phyloP scores from a whole-genome alignment of 2,113 vertebrate genomes.

The Oriolus oriolus region DNA sequence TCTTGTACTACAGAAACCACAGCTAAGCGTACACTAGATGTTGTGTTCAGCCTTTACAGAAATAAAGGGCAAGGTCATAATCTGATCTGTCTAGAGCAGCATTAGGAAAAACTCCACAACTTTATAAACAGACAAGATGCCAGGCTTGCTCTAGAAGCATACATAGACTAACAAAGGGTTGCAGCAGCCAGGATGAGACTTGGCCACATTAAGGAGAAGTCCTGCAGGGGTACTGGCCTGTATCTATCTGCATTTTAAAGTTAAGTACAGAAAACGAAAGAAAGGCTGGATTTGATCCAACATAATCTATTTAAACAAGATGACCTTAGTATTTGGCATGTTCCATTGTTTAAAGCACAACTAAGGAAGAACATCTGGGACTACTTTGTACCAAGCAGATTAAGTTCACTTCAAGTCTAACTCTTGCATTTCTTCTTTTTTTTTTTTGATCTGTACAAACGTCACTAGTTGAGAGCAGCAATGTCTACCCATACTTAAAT shows the following conservation, averaged over 20 bases:
- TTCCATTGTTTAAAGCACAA: constrained; percentile 21
- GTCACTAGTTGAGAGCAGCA: not conserved
- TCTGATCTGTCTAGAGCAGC: not conserved
- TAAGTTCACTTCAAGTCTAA: not conserved
- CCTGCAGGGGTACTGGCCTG: not conserved
- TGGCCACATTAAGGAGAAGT: not conserved
- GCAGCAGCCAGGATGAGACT: not conserved
- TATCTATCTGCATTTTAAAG: not conserved
- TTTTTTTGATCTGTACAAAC: not conserved
- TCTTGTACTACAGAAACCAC: not conserved
- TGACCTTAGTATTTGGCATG: not conserved
- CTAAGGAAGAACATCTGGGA: constrained; percentile 15
- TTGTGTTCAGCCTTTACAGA: not conserved
- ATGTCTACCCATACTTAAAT: not conserved
- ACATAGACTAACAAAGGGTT: not conserved
- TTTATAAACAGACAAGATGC: not conserved
- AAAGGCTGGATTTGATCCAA: not conserved
- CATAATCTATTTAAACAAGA: not conserved
- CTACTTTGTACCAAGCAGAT: not conserved
- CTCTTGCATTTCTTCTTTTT: not conserved
- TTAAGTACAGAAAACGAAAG: not conserved
- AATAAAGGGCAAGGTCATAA: not conserved
- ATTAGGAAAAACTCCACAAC: not conserved
- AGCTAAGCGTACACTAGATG: not conserved
- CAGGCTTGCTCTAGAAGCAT: not conserved